A percentile compares a stretch with the other conserved stretches of the same genome.
Conservation (phyloP, 2,888 invertebrate genomes). For the Cremastinae sp. region DNA sequence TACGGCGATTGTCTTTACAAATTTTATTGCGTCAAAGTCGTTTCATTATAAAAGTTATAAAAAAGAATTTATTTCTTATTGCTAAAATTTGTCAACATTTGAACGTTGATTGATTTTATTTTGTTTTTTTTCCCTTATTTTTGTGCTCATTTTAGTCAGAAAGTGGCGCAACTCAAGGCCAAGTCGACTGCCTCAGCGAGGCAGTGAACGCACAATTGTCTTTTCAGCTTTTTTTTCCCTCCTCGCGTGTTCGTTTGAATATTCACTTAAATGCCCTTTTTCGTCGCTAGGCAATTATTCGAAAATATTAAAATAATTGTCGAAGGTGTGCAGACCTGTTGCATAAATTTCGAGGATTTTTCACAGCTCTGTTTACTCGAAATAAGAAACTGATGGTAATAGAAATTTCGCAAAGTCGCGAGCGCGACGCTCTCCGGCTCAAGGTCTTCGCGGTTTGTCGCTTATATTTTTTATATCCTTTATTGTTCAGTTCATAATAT, state of each 20-base stretch:
- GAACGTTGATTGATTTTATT: too few species aligned
- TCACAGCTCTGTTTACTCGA: conserved; percentile 16
- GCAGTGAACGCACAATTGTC: conserved; percentile 16
- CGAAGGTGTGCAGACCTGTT: not conserved
- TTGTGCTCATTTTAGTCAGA: conserved; percentile 15
- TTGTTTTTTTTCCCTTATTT: not conserved
- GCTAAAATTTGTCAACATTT: too few species aligned
- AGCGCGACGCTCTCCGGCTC: conserved; percentile 20
- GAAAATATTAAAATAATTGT: conserved; percentile 12
- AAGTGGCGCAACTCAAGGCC: conserved; percentile 7
- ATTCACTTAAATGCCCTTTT: conserved; percentile 12
- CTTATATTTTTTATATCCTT: too few species aligned
- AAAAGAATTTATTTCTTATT: too few species aligned
- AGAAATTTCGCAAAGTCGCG: conserved; percentile 31
- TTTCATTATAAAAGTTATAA: too few species aligned
- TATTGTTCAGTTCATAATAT: too few species aligned
- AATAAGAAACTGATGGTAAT: conserved; percentile 15
- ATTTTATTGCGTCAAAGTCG: too few species aligned
- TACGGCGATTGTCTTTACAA: too few species aligned
- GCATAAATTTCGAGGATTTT: conserved; percentile 3
- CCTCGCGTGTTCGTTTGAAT: not conserved
- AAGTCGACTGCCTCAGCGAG: conserved; percentile 11
- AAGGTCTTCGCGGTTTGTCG: conserved; percentile 15
- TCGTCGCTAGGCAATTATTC: conserved; percentile 16
- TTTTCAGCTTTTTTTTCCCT: not conserved